Evolutionary conservation across 2,797 vertebrate genomes (phyloP), one percentile per base, ranked within the genome.

Genomic region (Muscicapa striata): DNA sequence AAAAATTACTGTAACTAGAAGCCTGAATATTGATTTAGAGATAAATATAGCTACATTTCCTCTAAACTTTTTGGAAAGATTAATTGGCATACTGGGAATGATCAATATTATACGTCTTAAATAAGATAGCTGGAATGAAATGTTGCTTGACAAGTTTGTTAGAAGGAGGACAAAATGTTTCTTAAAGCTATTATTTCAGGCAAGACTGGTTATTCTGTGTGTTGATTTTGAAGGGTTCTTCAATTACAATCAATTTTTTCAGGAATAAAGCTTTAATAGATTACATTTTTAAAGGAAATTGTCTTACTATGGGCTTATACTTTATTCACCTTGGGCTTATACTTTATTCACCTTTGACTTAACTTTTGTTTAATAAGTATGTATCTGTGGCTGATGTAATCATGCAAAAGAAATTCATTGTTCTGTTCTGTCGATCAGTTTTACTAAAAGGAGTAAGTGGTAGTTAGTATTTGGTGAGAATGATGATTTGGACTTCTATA

Each of bases 21-120:
- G 93, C 82, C 45, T 66, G 48, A 91, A 55, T 87, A 90, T 93
- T 79, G 93, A 92, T 84, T 93, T 81, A 87, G 77, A 84, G 63
- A 78, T 84, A 94, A 95, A 74, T 84, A 91, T 70, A 90, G 74
- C 57, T 83, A 80, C 48, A 40, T 82, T 86, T 93, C 32, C 30
- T 81, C 69, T 69, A 78, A 91, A 67, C 26, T 26, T 84, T 89
- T 84, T 79, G 0, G 3, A 55, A 87, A 84, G 41, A 74, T 89
- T 89, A 92, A 89, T 89, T 94, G 73, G 61, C 74, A 63, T 49
- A 45, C 55, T 73, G 23, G 21, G 45, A 81, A 57, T 5, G 5
- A 95, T 95, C 77, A 79, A 79, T 96, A 73, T 59, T 76, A 41
- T 78, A 69, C 30, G 40, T 93, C 63, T 90, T 90, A 63, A 94